phyloP scores from a whole-genome alignment of 2,797 vertebrate species.

The Botia almorhae region DNA sequence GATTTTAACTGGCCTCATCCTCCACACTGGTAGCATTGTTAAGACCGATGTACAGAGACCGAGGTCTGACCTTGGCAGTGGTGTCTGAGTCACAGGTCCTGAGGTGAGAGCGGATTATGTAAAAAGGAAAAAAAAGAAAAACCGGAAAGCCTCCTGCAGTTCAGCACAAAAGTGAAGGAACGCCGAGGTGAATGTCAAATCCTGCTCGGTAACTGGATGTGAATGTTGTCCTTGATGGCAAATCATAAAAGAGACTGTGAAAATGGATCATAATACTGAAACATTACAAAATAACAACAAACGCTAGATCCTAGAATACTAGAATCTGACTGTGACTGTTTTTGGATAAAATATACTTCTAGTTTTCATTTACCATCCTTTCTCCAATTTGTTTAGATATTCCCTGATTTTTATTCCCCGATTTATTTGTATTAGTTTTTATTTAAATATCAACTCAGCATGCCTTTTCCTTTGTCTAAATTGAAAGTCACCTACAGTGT shows the following conservation, averaged over 20 bases:
- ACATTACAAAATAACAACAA: too few species aligned
- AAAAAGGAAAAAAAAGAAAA: not conserved
- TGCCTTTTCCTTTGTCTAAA: too few species aligned
- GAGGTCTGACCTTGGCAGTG: constrained; percentile 42
- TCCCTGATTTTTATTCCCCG: not conserved
- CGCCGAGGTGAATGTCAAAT: constrained; percentile 40
- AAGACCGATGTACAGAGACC: constrained; percentile 39
- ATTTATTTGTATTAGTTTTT: too few species aligned
- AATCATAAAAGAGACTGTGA: constrained; percentile 27
- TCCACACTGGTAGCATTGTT: constrained; percentile 11
- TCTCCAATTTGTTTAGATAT: not conserved
- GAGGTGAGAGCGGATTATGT: constrained; percentile 6
- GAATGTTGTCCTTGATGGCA: constrained; percentile 30
- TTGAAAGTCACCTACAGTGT: too few species aligned
- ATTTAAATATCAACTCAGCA: too few species aligned
- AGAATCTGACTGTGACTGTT: not conserved
- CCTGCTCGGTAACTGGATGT: constrained; percentile 25
- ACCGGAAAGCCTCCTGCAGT: constrained; percentile 33
- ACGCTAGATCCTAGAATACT: too few species aligned
- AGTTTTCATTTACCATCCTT: not conserved
- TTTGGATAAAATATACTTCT: not conserved
- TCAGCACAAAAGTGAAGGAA: not conserved
- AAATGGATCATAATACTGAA: not conserved
- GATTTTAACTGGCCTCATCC: constrained; percentile 35
- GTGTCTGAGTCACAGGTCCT: constrained; percentile 49